Base-by-base conservation (phyloP, 1,140 invertebrate genomes). In the Maconellicoccus hirsutus region DNA sequence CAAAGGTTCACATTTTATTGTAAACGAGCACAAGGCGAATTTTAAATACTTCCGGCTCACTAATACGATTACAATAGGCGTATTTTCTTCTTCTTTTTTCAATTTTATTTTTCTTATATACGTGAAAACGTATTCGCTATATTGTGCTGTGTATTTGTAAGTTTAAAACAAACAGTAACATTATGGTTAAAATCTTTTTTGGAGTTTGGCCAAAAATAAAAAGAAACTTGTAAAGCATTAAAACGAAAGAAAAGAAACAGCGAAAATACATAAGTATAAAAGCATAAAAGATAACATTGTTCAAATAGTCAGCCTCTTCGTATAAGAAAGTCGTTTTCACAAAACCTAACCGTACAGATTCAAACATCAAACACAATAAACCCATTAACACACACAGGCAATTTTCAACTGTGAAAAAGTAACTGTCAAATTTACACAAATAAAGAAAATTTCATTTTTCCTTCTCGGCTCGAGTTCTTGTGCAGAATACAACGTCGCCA, bases 101-200 rank as follows among this genome's bases (percentile, higher is more conserved):
- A 42, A 10, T 42, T 42, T 42, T 42, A 10, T 42, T 42, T 42
- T 42, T 42, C n/a, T n/a, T n/a, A n/a, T n/a, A n/a, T n/a, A n/a
- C n/a, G n/a, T n/a, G n/a, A n/a, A n/a, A n/a, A n/a, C n/a, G n/a
- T n/a, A n/a, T n/a, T n/a, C n/a, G n/a, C n/a, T 59, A n/a, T 59
- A 59, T 22, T 16, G 52, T 59, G 6, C 52, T 59, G 6, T 59
- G 25, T 25, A 14, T 25, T 6, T 12, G 10, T 23, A 66, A 25
- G 7, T 23, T 25, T 66, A 66, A 66, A 66, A 66, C 61, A 66
- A 66, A 66, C 25, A 66, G 61, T 26, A 26, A 25, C 61, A 66
- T 66, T 66, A 66, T 8, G 7, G 61, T 66, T 66, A 66, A 66
- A 66, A 66, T 19, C 61, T 66, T 66, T 66, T 66, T 66, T 66